Conservation (phyloP, 1,140 invertebrate species). For the Centruroides vittatus region DNA sequence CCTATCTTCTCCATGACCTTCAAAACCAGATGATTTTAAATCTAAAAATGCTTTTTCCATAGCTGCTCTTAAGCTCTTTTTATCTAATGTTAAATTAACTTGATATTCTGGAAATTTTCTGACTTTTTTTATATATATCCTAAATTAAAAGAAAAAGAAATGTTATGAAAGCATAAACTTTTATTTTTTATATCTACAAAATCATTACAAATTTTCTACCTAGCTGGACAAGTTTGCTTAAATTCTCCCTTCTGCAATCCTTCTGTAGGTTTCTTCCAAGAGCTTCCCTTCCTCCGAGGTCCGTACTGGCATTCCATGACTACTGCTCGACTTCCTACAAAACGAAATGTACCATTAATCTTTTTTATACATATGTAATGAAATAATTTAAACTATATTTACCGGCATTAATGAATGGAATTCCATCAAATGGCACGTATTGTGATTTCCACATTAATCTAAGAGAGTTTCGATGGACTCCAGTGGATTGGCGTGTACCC, state of each 20-base stretch:
- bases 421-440: slow-evolving; percentile 33
- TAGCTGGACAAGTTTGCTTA: slow-evolving; percentile 30
- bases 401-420: slow-evolving; percentile 32
- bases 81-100: slow-evolving; percentile 25
- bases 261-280: slow-evolving; percentile 14
- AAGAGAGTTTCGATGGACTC: slow-evolving; percentile 27
- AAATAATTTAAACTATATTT: background rate
- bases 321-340: slow-evolving; percentile 28
- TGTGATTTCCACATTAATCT: slow-evolving; percentile 34
- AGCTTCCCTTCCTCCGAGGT: slow-evolving; percentile 27
- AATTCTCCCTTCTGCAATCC: slow-evolving; percentile 18
- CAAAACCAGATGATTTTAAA: slow-evolving; percentile 23
- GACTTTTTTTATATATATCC: slow-evolving; percentile 32
- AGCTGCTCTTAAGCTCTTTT: slow-evolving; percentile 24
- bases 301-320: slow-evolving; percentile 34
- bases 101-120: slow-evolving; percentile 29
- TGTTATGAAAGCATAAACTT: too few relatives aligned
- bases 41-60: slow-evolving; percentile 32
- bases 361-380: background rate
- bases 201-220: slow-evolving; percentile 17
- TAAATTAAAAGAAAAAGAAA: slow-evolving; percentile 9
- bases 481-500: slow-evolving; percentile 31
- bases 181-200: background rate
- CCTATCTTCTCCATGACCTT: slow-evolving; percentile 27
- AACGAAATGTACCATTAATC: slow-evolving; percentile 1